phyloP scores from a whole-genome alignment of 2,888 invertebrate species.

The Brachypalpus laphriformis region DNA sequence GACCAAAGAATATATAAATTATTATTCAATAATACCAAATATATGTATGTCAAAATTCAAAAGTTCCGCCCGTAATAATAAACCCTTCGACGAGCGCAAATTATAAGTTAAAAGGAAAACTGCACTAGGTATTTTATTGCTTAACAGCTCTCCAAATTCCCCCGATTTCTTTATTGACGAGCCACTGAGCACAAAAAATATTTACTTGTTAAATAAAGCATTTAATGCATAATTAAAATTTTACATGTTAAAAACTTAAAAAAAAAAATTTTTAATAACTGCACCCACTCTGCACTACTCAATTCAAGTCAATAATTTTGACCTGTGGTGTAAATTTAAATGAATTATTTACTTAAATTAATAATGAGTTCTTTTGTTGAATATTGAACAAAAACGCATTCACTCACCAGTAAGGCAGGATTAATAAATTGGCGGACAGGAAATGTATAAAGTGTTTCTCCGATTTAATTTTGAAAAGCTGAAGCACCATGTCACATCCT shows the following conservation, averaged over 20 bases:
- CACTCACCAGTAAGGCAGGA: background rate
- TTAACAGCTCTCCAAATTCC: background rate
- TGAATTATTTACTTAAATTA: constrained; percentile 12
- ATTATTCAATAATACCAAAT: background rate
- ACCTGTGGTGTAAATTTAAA: background rate
- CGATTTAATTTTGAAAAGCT: background rate
- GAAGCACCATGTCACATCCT: background rate
- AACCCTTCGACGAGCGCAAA: too few relatives aligned
- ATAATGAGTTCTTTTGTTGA: background rate
- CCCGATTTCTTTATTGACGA: background rate
- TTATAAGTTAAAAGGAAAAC: too few relatives aligned
- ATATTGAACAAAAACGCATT: background rate
- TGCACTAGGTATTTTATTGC: too few relatives aligned
- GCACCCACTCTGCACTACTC: too few relatives aligned
- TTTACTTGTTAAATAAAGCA: background rate
- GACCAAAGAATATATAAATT: background rate
- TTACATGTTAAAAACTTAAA: background rate
- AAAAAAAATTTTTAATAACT: background rate
- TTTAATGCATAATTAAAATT: background rate
- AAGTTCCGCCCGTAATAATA: too few relatives aligned
- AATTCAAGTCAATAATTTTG: background rate
- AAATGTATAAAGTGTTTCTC: background rate
- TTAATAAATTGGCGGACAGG: background rate
- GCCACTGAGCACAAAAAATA: background rate
- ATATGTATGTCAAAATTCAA: too few relatives aligned